Evolutionary conservation across 2,113 vertebrate species (phyloP), one percentile per base, ranked within the genome.

Genomic region (Tachycineta bicolor): DNA sequence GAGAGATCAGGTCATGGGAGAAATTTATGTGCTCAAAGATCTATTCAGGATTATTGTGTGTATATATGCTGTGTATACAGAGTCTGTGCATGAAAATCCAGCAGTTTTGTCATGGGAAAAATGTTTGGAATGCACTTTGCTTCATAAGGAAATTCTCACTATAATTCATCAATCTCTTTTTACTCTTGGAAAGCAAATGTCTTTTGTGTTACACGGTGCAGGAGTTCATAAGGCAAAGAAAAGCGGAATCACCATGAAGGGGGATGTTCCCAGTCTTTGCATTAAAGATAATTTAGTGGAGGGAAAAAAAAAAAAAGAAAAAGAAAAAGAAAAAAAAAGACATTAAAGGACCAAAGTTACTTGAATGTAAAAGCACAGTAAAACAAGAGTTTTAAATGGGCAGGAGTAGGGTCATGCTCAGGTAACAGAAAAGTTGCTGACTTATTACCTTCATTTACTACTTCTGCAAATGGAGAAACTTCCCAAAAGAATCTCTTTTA

Each of bases 81-180:
- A 44, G 43, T 6, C 63, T 73, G 9, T 81, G 94, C 69, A 82
- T 90, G 39, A 60, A 94, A 87, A 94, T 70, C 71, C 25, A 93
- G 53, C 83, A 33, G 86, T 97, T 86, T 87, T 95, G 82, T 82
- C 90, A 87, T 95, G 96, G 90, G 94, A 97, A 97, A 97, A 87
- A 95, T 93, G 68, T 41, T 86, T 52, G 90, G 94, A 95, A 97
- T 94, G 95, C 53, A 76, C 46, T 96, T 86, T 50, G 28, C 60
- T 91, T 78, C 58, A 13, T 52, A 70, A 80, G 73, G 56, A 80
- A 90, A 70, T 75, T 83, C 56, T 83, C 74, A 44, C 33, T 67
- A 9, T 49, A 83, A 83, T 95, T 89, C 70, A 92, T 91, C 73
- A 89, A 9, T 81, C 59, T 87, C 31, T n/a, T 69, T 78, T 70